Conservation (phyloP, 2,888 invertebrate genomes). For the Operophtera brumata region DNA sequence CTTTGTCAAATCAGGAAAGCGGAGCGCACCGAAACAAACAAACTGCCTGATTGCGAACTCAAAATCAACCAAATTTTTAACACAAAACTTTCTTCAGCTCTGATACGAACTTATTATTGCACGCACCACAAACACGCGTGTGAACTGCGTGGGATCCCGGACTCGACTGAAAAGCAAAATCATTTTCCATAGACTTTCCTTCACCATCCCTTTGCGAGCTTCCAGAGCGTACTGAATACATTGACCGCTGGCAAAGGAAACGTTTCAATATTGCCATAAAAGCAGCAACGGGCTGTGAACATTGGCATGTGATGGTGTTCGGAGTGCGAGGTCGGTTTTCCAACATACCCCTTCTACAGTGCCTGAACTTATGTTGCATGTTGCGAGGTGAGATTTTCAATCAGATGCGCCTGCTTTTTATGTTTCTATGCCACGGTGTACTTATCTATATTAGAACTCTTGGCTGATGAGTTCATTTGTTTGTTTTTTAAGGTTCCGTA, state of each 20-base stretch:
- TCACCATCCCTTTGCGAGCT: neutral
- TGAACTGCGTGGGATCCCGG: slow-evolving; percentile 34
- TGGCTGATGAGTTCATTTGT: neutral
- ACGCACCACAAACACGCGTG: slow-evolving; percentile 38
- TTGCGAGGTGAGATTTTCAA: slow-evolving; percentile 65
- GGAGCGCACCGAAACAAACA: slow-evolving; percentile 42
- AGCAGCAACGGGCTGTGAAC: slow-evolving; percentile 35
- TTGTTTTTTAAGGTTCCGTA: too few relatives aligned
- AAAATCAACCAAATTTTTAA: slow-evolving; percentile 44
- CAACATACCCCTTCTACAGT: slow-evolving; percentile 46
- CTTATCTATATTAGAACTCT: too few relatives aligned
- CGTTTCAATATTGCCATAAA: neutral
- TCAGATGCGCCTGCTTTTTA: slow-evolving; percentile 52
- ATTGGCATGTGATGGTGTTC: slow-evolving; percentile 1
- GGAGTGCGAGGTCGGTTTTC: slow-evolving; percentile 35
- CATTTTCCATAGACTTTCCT: slow-evolving; percentile 35
- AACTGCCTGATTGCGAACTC: slow-evolving; percentile 40
- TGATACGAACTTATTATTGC: slow-evolving; percentile 41
- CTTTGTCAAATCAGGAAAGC: slow-evolving; percentile 35
- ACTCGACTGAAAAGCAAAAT: slow-evolving; percentile 46
- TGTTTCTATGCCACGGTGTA: slow-evolving; percentile 8
- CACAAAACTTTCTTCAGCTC: slow-evolving; percentile 56
- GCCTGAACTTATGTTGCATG: slow-evolving; percentile 65
- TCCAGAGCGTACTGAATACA: slow-evolving; percentile 5
- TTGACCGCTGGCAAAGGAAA: neutral